A percentile compares a stretch with the other conserved stretches of the same genome.
Evolutionary conservation across 2,888 invertebrate species (phyloP).

Genomic region (Dryomyza anilis): DNA sequence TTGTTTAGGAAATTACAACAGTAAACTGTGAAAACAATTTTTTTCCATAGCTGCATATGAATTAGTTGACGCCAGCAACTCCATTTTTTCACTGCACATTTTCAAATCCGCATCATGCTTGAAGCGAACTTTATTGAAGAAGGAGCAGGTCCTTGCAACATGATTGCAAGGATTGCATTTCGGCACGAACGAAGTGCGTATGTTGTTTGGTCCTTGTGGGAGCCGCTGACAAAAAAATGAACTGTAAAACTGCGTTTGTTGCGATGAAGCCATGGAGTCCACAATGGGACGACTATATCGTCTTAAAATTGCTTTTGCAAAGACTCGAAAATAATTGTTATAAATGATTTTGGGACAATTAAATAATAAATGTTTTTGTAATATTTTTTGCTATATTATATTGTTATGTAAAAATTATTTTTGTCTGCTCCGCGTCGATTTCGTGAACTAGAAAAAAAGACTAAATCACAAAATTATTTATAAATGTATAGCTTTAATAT

Average conservation of each 20-base stretch:
- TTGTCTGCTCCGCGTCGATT: no score
- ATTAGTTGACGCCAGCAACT: neutral
- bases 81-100: neutral
- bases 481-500: no score
- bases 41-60: neutral
- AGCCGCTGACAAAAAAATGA: slow-evolving; percentile 5
- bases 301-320: no score
- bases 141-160: neutral
- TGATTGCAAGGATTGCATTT: slow-evolving; percentile 1
- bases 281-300: no score
- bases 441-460: no score
- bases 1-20: slow-evolving; percentile 2
- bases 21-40: slow-evolving; percentile 3
- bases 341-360: no score
- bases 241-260: slow-evolving; percentile 15
- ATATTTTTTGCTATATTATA: no score
- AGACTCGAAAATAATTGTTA: no score
- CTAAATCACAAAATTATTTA: no score
- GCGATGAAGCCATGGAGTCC: no score
- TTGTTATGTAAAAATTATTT: no score
- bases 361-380: no score
- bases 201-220: neutral
- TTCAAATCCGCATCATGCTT: neutral
- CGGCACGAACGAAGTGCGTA: neutral
- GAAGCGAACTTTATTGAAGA: neutral